Conservation (phyloP, 2,888 invertebrate genomes). For the Himalopsyche kuldschensis region DNA sequence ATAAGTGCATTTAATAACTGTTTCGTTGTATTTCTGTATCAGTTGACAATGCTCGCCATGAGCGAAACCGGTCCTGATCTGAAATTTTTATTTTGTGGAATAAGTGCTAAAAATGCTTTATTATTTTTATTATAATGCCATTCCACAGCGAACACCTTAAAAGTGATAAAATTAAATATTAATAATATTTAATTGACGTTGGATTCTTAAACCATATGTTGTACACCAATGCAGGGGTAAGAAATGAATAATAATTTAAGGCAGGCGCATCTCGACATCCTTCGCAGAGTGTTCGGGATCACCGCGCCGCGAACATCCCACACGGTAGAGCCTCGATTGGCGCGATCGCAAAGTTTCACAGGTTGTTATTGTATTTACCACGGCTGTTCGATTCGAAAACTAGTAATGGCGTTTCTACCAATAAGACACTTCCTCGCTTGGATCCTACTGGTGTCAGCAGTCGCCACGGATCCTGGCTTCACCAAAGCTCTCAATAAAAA, state of each 20-base stretch:
- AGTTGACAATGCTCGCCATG: no score
- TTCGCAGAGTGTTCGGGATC: not conserved
- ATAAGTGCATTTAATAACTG: no score
- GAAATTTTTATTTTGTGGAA: no score
- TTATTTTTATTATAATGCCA: no score
- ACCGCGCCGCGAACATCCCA: not conserved
- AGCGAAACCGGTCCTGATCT: no score
- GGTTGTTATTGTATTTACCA: not conserved
- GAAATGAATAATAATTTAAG: not conserved
- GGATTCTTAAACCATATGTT: not conserved
- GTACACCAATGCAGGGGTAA: not conserved
- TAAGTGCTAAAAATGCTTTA: no score
- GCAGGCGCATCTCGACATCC: not conserved
- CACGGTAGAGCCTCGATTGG: not conserved
- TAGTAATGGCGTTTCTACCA: not conserved
- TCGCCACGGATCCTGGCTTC: not conserved
- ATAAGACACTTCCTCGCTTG: not conserved
- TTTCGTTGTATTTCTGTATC: no score
- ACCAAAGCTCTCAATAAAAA: conserved; percentile 7
- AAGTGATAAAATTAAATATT: no score
- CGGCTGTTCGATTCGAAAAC: not conserved
- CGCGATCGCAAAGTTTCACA: not conserved
- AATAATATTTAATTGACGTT: not conserved
- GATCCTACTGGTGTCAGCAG: not conserved
- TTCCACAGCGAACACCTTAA: no score